These are phyloP conservation scores for Andrena cerasifolii DNA, from an alignment of 1,140 invertebrate species.

Conservation along the genomic window DNA sequence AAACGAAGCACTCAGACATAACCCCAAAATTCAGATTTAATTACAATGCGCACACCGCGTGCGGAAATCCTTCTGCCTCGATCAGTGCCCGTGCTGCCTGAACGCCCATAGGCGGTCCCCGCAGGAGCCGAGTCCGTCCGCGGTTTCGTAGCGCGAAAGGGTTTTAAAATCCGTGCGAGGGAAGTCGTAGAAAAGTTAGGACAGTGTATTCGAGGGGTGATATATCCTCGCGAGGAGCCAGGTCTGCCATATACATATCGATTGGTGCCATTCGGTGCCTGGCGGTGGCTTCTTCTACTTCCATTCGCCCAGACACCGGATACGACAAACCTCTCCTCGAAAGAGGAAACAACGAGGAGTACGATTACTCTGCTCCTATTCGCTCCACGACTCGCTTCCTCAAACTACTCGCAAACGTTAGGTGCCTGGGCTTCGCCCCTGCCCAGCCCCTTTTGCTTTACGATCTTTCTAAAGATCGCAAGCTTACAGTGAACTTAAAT, in stretches of 20 bases:
- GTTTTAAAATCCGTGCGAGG: slow-evolving; percentile 1
- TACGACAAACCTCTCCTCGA: slow-evolving; percentile 41
- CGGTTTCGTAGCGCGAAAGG: not conserved
- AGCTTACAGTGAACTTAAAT: too few relatives aligned
- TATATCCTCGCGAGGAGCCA: slow-evolving; percentile 45
- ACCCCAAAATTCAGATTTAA: too few relatives aligned
- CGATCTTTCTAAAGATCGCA: too few relatives aligned
- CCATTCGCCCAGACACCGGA: slow-evolving; percentile 45
- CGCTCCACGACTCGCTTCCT: not conserved
- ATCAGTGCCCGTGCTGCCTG: too few relatives aligned
- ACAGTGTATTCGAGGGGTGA: slow-evolving; percentile 42
- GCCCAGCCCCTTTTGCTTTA: too few relatives aligned
- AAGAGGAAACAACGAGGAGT: slow-evolving; percentile 31
- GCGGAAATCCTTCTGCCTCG: too few relatives aligned
- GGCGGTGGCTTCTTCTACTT: slow-evolving; percentile 70
- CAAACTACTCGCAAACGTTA: too few relatives aligned
- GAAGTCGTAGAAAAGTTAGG: slow-evolving; percentile 44
- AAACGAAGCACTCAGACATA: too few relatives aligned
- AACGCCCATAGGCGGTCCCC: too few relatives aligned
- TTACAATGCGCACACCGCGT: too few relatives aligned
- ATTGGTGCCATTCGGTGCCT: slow-evolving; percentile 79
- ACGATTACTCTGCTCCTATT: not conserved
- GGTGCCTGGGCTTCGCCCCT: too few relatives aligned
- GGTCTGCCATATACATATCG: slow-evolving; percentile 67
- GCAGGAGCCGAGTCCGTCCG: not conserved